A percentile compares a stretch with the other conserved stretches of the same genome.
These are phyloP conservation scores for Tetraneura akinire DNA, from an alignment of 1,140 invertebrate genomes.

Conservation along the genomic window DNA sequence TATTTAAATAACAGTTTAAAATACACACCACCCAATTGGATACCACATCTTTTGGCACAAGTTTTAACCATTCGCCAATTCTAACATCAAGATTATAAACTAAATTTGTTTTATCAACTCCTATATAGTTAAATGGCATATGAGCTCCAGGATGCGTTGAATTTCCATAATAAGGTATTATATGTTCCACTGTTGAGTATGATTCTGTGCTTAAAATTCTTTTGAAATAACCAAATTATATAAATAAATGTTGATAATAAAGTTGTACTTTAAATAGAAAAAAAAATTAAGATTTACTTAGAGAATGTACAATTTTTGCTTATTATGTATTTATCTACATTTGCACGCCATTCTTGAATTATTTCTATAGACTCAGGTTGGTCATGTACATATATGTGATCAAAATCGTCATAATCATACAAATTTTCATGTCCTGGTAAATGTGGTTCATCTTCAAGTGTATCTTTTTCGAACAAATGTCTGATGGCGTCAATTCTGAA, in stretches of 20 bases:
- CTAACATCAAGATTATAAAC: not conserved
- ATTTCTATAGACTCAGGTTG: conserved; percentile 65
- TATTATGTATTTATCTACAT: conserved; percentile 64
- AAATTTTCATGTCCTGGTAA: not conserved
- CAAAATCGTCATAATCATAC: conserved; percentile 56
- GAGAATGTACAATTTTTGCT: not conserved
- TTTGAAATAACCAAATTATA: no score
- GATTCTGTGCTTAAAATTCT: not conserved
- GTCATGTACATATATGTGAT: conserved; percentile 68
- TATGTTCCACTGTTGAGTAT: not conserved
- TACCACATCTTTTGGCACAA: not conserved
- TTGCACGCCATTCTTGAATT: conserved; percentile 66
- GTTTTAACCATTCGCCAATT: conserved; percentile 21
- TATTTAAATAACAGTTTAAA: no score
- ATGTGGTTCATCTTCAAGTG: conserved; percentile 58
- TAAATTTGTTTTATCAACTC: not conserved
- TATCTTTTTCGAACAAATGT: conserved; percentile 60
- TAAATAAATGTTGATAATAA: not conserved
- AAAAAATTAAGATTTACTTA: not conserved
- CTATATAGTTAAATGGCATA: not conserved
- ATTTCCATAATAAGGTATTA: not conserved
- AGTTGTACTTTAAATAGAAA: not conserved
- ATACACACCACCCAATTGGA: conserved; percentile 11
- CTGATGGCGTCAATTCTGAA: conserved; percentile 69
- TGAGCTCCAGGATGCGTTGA: not conserved